Base-by-base conservation (phyloP, 2,797 vertebrate species). In the Smutsia temminckii region DNA sequence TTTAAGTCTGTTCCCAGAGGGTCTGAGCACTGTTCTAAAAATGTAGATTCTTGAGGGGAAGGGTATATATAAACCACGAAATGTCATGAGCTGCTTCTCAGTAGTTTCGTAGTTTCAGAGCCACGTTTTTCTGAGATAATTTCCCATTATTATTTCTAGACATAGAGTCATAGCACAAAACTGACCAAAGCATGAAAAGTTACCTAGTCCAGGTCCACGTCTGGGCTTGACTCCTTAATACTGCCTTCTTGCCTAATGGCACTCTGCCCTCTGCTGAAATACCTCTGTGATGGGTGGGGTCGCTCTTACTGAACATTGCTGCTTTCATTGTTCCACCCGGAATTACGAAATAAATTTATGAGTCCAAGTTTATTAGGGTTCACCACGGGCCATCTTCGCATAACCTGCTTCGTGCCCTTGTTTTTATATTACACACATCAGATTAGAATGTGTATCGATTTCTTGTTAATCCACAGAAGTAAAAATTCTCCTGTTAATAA, bases 61-160 rank as follows among this genome's bases (percentile, higher is more conserved):
- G 46, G 46, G 46, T 12, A 46, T 46, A 46, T 46, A 46, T 46
- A 46, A 46, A 46, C 46, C 49, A 32, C 8, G 8, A n/a, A 57
- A 21, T 51, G 6, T 46, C 53, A 27, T 6, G 34, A 85, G 63
- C 27, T 37, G 37, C 63, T 74, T 8, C 72, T 34, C 25, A 4
- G 42, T 27, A 40, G 42, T 64, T 93, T 55, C 57, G 10, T 34
- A 5, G 23, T 79, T 72, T 53, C 40, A 53, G 37, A 18, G 79
- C 63, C 9, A 53, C 0, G 21, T 20, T 83, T 88, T 81, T 64
- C 49, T 14, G 10, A 80, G 63, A 49, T 57, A 16, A 9, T 69
- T 94, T 80, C 21, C 40, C n/a, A 3, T 46, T 46, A 20, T 77
- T 75, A 27, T 57, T 84, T 89, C 63, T 74, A 46, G 37, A 79